Percentiles rank a stretch among this genome's conserved stretches.
phyloP scores from a whole-genome alignment of 2,113 vertebrate genomes.

The Dascyllus trimaculatus region DNA sequence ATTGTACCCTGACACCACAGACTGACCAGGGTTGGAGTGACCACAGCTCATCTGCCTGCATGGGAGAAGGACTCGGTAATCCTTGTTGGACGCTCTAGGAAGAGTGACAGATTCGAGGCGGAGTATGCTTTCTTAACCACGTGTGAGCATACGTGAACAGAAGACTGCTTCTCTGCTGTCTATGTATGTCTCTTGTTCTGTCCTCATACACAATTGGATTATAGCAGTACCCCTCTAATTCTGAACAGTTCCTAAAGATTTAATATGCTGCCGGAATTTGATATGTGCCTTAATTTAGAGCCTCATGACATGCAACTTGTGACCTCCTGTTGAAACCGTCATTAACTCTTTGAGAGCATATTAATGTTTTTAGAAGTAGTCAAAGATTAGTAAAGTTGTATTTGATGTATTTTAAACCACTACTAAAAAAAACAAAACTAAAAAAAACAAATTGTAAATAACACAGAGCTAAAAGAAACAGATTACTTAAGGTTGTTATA shows the following conservation, averaged over 20 bases:
- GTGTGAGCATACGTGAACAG: conserved; percentile 55
- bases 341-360: conserved; percentile 66
- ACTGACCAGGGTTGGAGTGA: conserved; percentile 49
- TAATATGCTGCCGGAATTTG: conserved; percentile 84
- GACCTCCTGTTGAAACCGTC: conserved; percentile 70
- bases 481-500: neutral
- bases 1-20: conserved; percentile 41
- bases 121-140: conserved; percentile 33
- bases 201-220: conserved; percentile 82
- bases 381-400: neutral
- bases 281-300: conserved; percentile 84
- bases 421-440: neutral
- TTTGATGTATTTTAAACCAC: neutral
- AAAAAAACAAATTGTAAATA: neutral
- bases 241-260: conserved; percentile 79
- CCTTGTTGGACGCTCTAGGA: conserved; percentile 46
- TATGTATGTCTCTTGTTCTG: conserved; percentile 53
- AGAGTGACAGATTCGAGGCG: conserved; percentile 36
- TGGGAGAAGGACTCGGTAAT: conserved; percentile 53
- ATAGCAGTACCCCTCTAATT: conserved; percentile 70
- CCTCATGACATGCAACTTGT: conserved; percentile 84
- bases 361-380: conserved; percentile 39
- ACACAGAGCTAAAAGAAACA: neutral
- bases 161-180: conserved; percentile 50
- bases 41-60: conserved; percentile 59